Evolutionary conservation across 2,113 vertebrate species (phyloP).

Genomic region (Lophura nycthemera): DNA sequence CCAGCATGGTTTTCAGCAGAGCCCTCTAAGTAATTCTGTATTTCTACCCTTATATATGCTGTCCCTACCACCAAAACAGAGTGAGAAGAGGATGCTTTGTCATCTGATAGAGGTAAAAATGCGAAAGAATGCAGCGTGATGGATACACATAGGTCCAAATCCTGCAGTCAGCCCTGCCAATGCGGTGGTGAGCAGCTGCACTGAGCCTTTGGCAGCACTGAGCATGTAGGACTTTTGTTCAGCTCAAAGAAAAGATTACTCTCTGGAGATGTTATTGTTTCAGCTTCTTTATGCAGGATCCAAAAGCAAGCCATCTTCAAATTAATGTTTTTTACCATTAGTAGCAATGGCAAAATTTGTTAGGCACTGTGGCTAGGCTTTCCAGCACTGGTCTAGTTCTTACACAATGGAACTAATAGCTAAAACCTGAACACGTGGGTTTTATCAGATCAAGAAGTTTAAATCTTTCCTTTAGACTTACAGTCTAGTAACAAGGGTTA

Average conservation of each 20-base stretch:
- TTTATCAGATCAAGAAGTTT: not conserved
- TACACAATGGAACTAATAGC: not conserved
- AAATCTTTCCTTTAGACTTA: not conserved
- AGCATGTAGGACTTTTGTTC: not conserved
- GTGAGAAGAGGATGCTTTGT: not conserved
- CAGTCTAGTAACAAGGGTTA: not conserved
- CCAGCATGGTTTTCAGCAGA: not conserved
- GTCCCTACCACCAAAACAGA: not conserved
- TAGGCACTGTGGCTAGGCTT: not conserved
- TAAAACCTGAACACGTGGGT: not conserved
- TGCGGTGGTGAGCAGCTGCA: not conserved
- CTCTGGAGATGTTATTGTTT: not conserved
- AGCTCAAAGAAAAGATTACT: not conserved
- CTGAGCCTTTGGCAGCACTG: not conserved
- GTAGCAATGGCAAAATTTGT: not conserved
- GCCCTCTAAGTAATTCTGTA: not conserved
- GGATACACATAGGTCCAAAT: not conserved
- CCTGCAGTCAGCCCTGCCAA: not conserved
- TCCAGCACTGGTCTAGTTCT: not conserved
- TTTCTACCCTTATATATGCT: not conserved
- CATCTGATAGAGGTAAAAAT: not conserved
- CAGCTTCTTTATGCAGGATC: not conserved
- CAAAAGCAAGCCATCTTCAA: not conserved
- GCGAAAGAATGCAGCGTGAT: not conserved
- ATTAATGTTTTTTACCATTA: not conserved